Evolutionary conservation across 2,888 invertebrate species (phyloP), one percentile per base, ranked within the genome.

Genomic region (Tubiluchus corallicola): DNA sequence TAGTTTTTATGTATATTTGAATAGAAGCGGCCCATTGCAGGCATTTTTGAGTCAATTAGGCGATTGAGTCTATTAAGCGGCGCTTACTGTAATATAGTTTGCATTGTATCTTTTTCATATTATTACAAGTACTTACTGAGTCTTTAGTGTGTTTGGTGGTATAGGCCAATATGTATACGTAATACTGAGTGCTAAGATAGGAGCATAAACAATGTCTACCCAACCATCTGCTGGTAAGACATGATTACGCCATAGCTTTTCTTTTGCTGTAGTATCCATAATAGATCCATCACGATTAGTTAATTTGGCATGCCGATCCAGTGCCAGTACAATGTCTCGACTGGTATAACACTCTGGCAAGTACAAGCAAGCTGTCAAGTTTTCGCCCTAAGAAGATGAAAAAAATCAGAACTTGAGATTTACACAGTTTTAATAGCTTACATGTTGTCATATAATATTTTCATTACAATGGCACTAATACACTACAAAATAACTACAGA

Each of bases 141-240:
- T 83, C 52, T 79, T 76, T 1, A 83, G 84, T 0, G 85, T 83
- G 38, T 85, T 63, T 0, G 84, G 81, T 2, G 90, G 87, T 58
- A 82, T 78, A 0, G 92, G 90, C 64, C 94, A 90, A 63, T 88
- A 94, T 17, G 76, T 75, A 62, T 90, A 94, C 49, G 77, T 75
- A 43, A 96, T 83, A 53, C 82, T 85, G 17, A 94, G 68, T 1
- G 88, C 87, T 3, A 88, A 82, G 49, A 90, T 88, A 0, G 90
- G 88, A 3, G 92, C 87, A 40, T 82, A 82, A 90, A 90, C 90
- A 59, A 90, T 90, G 60, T 92, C 90, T 1, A 92, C 75, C 94
- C 94, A 96, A 2, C 90, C 88, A 48, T 61, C 60, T 50, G 65
- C 66, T 54, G 9, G 29, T n/a, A 29, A 9, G 29, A n/a, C n/a